phyloP scores from a whole-genome alignment of 1,140 invertebrate species.

The Drosophila sulfurigaster region DNA sequence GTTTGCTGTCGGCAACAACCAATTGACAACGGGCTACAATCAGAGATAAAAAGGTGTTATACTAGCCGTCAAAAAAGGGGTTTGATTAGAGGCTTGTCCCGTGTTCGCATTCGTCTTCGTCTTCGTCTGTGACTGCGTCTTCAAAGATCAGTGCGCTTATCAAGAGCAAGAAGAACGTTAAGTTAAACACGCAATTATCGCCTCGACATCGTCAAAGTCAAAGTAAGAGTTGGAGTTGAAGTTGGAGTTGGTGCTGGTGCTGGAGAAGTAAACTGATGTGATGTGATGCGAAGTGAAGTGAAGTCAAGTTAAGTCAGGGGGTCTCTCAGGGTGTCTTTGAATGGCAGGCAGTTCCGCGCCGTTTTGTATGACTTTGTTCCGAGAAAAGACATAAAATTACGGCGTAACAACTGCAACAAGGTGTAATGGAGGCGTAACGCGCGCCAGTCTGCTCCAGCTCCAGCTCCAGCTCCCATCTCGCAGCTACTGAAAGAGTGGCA shows the following conservation, averaged over 20 bases:
- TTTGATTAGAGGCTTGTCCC: constrained; percentile 4
- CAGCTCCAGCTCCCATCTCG: neutral
- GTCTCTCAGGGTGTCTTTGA: constrained; percentile 38
- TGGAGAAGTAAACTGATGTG: no score
- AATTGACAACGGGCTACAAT: neutral
- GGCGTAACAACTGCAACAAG: constrained; percentile 84
- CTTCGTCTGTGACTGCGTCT: neutral
- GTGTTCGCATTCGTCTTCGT: neutral
- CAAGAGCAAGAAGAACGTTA: constrained; percentile 39
- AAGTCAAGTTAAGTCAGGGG: constrained; percentile 1
- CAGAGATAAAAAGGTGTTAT: constrained; percentile 7
- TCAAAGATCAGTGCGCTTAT: constrained; percentile 42
- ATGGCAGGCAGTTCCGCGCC: constrained; percentile 58
- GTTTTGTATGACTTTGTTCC: constrained; percentile 84
- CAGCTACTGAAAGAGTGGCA: constrained; percentile 17
- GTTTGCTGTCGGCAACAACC: neutral
- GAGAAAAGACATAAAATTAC: constrained; percentile 81
- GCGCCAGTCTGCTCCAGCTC: constrained; percentile 38
- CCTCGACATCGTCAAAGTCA: constrained; percentile 51
- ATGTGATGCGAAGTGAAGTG: constrained; percentile 25
- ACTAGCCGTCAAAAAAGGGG: neutral
- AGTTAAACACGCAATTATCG: constrained; percentile 75
- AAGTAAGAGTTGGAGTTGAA: no score
- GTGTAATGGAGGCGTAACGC: constrained; percentile 79
- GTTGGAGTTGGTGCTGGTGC: no score